phyloP scores from a whole-genome alignment of 2,797 vertebrate genomes.

The Chloroceryle inda region DNA sequence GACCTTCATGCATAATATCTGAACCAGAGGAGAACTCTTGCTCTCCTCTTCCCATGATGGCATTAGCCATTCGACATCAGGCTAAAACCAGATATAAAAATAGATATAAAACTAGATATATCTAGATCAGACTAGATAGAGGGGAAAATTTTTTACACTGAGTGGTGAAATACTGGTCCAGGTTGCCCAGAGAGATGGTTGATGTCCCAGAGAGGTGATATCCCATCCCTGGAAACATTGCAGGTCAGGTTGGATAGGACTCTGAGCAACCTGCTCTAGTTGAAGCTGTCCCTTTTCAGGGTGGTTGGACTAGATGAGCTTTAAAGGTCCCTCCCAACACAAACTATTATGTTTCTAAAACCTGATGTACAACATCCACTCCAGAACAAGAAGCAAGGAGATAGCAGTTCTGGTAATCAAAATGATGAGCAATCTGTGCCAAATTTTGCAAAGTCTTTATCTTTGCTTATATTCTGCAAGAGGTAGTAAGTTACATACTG shows the following conservation, averaged over 20 bases:
- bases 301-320: neutral
- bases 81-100: neutral
- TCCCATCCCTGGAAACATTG: neutral
- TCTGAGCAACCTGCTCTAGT: neutral
- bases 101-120: neutral
- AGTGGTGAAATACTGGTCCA: neutral
- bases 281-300: neutral
- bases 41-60: neutral
- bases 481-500: neutral
- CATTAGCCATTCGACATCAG: neutral
- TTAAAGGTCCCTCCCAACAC: neutral
- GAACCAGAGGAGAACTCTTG: neutral
- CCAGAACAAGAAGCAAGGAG: neutral
- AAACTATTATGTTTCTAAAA: neutral
- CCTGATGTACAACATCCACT: neutral
- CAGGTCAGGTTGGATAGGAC: neutral
- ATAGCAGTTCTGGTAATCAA: neutral
- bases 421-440: neutral
- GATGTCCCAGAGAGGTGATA: no score
- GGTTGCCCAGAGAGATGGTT: neutral
- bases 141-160: neutral
- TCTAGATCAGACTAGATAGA: neutral
- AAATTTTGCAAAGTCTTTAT: neutral
- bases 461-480: neutral
- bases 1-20: neutral